phyloP scores from a whole-genome alignment of 1,140 invertebrate species.

The Acromyrmex heyeri region DNA sequence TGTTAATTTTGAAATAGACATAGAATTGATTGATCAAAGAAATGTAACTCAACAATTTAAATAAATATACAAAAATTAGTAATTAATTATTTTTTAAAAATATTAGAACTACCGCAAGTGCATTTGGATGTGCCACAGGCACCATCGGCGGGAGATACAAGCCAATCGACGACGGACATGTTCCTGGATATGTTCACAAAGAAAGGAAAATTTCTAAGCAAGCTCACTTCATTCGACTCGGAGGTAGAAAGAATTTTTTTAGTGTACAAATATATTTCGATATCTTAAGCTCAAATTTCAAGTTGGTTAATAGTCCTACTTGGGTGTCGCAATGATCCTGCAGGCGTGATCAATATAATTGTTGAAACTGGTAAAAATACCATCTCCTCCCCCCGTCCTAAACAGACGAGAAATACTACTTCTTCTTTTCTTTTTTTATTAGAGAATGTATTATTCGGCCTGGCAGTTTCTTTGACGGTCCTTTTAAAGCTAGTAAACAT shows the following conservation, averaged over 20 bases:
- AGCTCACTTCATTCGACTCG: slow-evolving; percentile 95
- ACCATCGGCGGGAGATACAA: slow-evolving; percentile 84
- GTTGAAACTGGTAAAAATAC: slow-evolving; percentile 33
- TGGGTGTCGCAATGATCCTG: slow-evolving; percentile 25
- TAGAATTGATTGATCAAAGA: not conserved
- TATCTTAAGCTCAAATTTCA: slow-evolving; percentile 35
- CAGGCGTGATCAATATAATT: slow-evolving; percentile 10
- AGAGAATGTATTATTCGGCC: slow-evolving; percentile 18
- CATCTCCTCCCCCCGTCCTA: slow-evolving; percentile 16
- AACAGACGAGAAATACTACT: slow-evolving; percentile 9
- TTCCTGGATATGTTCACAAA: slow-evolving; percentile 96
- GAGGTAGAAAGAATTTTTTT: slow-evolving; percentile 89
- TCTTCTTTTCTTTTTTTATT: slow-evolving; percentile 6
- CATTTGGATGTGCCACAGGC: slow-evolving; percentile 83
- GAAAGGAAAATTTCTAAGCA: slow-evolving; percentile 94
- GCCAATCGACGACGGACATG: slow-evolving; percentile 94
- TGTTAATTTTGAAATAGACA: not conserved
- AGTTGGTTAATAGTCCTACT: slow-evolving; percentile 14
- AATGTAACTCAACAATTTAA: not conserved
- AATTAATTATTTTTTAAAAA: no score
- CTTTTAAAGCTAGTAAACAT: slow-evolving; percentile 15
- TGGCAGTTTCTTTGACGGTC: slow-evolving; percentile 17
- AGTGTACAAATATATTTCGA: not conserved
- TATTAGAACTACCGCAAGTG: slow-evolving; percentile 86
- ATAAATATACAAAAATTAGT: no score